Conservation (phyloP, 2,797 vertebrate species). For the Mus spretus region DNA sequence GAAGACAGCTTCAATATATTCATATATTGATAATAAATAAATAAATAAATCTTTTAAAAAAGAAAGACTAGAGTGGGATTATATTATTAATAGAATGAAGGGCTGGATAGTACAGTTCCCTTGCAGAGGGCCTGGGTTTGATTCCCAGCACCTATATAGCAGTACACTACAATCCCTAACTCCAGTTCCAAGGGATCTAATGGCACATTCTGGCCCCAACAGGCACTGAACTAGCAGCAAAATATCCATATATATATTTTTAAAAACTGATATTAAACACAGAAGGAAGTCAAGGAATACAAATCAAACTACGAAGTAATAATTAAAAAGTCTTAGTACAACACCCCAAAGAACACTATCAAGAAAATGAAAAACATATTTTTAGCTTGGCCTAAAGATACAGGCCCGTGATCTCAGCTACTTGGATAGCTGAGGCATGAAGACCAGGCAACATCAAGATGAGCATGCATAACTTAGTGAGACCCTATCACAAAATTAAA, state of each 20-base stretch:
- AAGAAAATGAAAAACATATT: background rate
- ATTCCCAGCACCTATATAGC: background rate
- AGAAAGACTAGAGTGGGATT: background rate
- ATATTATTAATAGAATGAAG: background rate
- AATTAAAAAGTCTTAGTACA: background rate
- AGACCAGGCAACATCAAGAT: background rate
- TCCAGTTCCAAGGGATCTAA: background rate
- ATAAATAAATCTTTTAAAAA: no score
- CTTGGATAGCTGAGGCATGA: background rate
- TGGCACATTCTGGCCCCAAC: background rate
- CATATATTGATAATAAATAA: no score
- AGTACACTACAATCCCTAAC: background rate
- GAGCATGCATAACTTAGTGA: background rate
- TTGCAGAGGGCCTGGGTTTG: background rate
- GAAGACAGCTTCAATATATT: no score
- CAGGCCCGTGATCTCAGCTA: background rate
- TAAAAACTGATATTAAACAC: background rate
- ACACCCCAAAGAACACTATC: background rate
- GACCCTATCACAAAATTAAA: background rate
- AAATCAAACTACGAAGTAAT: background rate
- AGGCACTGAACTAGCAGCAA: background rate
- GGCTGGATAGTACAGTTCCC: background rate
- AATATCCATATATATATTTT: background rate
- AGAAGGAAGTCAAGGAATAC: background rate
- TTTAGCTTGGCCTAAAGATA: background rate